Percentiles rank a stretch among this genome's conserved stretches.
Evolutionary conservation across 2,888 invertebrate genomes (phyloP).

Genomic region (Serripes groenlandicus): DNA sequence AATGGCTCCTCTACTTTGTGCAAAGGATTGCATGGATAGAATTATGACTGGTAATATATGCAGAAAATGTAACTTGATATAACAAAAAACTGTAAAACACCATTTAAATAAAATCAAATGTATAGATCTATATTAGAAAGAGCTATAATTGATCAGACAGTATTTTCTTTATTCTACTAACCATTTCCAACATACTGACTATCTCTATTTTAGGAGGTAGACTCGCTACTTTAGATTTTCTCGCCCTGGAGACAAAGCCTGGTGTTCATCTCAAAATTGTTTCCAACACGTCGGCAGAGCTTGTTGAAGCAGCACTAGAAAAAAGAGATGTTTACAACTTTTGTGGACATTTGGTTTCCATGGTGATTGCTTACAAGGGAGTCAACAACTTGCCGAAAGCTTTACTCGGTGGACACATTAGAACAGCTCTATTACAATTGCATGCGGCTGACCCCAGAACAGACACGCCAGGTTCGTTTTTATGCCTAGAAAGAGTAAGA

Average conservation of each 20-base stretch:
- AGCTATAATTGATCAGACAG: no score
- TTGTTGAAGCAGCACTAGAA: slow-evolving; percentile 72
- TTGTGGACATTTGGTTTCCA: slow-evolving; percentile 84
- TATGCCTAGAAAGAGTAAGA: no score
- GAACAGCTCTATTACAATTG: slow-evolving; percentile 77
- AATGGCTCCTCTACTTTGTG: no score
- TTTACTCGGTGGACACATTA: slow-evolving; percentile 82
- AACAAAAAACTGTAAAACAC: no score
- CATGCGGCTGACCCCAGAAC: slow-evolving; percentile 68
- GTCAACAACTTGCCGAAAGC: slow-evolving; percentile 80
- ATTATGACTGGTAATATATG: no score
- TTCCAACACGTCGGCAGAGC: slow-evolving; percentile 76
- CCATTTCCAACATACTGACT: no score
- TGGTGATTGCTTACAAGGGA: slow-evolving; percentile 81
- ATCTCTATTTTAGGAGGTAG: slow-evolving; percentile 79
- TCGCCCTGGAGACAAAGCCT: slow-evolving; percentile 81
- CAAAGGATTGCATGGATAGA: no score
- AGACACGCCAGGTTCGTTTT: slow-evolving; percentile 61
- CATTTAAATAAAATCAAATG: no score
- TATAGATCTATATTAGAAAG: no score
- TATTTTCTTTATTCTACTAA: no score
- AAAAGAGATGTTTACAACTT: slow-evolving; percentile 68
- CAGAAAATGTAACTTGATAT: no score
- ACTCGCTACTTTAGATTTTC: slow-evolving; percentile 78
- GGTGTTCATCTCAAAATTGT: slow-evolving; percentile 81